Evolutionary conservation across 1,140 invertebrate species (phyloP), one percentile per base, ranked within the genome.

Genomic region (Thaumatotibia leucotreta): DNA sequence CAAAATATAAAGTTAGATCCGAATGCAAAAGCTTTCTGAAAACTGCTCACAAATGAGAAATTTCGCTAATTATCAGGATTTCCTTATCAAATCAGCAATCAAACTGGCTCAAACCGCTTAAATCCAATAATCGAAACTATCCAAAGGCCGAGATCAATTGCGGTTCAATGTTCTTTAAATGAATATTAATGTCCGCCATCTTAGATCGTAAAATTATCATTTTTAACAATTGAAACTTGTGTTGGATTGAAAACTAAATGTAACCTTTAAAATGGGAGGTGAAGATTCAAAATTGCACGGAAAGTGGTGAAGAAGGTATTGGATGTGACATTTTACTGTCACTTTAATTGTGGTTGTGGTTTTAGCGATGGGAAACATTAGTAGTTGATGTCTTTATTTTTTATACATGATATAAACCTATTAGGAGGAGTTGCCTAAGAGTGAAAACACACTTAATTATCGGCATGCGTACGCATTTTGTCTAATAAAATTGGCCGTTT

Each of bases 141-240:
- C 50, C 4, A 27, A 24, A 24, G 22, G 10, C 50, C 10, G 24
- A 52, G 50, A 52, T 52, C 50, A 52, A 52, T 27, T 52, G 11
- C 4, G n/a, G 50, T 52, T 27, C 50, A 52, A 52, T 52, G 50
- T 52, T 52, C 50, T 52, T 27, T 52, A 52, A 27, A 52, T 52
- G 20, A 52, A 52, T 52, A 52, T 52, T 52, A 52, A 52, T 52
- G 50, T 24, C 4, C 39, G 39, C 39, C 39, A 52, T 52, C 23
- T 52, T 52, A 22, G 50, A 27, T 27, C 23, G 23, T 52, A 52
- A 52, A 52, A 52, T 52, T 52, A 52, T 52, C 50, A 52, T 52
- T 52, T 52, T 52, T 52, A 52, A 52, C 50, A 52, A 52, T 52
- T 27, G 50, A 52, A 27, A 45, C 14, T 45, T 45, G 39, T 45